phyloP scores from a whole-genome alignment of 2,888 invertebrate genomes.

The Nebria brevicollis region DNA sequence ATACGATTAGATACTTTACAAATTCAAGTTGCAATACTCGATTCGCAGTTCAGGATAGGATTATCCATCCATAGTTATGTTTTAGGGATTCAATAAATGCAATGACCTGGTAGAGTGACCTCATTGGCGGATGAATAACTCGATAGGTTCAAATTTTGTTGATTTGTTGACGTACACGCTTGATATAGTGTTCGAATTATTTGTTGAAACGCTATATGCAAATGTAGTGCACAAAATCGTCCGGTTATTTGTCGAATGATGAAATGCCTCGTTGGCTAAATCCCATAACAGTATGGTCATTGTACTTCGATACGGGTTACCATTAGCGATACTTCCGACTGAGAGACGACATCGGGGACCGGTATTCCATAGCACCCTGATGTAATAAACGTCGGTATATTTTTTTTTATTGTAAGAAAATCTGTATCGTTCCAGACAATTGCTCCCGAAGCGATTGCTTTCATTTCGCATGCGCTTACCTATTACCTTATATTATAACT shows the following conservation, averaged over 20 bases:
- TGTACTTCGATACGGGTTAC: constrained; percentile 12
- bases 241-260: constrained; percentile 23
- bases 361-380: background rate
- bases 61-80: no score
- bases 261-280: constrained; percentile 21
- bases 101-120: background rate
- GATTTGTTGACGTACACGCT: background rate
- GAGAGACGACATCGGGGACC: background rate
- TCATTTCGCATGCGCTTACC: constrained; percentile 5
- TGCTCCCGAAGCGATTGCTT: background rate
- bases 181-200: background rate
- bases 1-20: background rate
- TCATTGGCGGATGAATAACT: background rate
- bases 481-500: constrained; percentile 7
- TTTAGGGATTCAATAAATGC: no score
- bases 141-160: background rate
- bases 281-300: constrained; percentile 27
- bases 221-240: background rate
- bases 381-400: background rate
- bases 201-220: constrained; percentile 16
- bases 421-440: constrained; percentile 17
- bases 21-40: constrained; percentile 2
- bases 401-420: constrained; percentile 18
- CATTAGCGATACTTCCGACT: background rate
- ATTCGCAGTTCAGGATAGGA: background rate